Base-by-base conservation (phyloP, 2,113 vertebrate species). In the Sarotherodon lohbergeri region DNA sequence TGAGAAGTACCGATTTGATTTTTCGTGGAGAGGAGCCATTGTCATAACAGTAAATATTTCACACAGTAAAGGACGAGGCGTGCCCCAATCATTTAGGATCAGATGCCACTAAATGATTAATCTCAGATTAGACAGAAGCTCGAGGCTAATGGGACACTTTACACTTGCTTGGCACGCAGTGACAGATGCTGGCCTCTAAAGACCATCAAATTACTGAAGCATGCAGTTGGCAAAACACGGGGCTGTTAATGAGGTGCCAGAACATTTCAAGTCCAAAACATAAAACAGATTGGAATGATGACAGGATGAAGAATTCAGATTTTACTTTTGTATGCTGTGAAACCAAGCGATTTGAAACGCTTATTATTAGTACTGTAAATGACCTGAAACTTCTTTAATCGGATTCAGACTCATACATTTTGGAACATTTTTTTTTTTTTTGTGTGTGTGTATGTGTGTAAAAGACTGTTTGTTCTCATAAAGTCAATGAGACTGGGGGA, bases 31-130 rank as follows among this genome's bases (percentile, higher is more conserved):
- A 43, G 27, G 6, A 52, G 46, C 46, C 27, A 5, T 50, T 52
- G 34, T 81, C 87, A 19, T 81, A 79, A 85, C 32, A 43, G 46
- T 68, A 80, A 83, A 52, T 50, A 39, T 50, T 54, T 76, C 68
- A 80, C 82, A 84, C 83, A 63, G 84, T 17, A 22, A 76, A 90
- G 78, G 85, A 88, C 56, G 79, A 91, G 73, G 59, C 87, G 82
- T 90, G 83, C 50, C 89, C 90, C 79, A 66, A 68, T 92, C 84
- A 83, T 90, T 91, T 85, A 87, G 82, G 84, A 90, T 90, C 88
- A 93, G 87, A 93, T 91, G 71, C 87, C 88, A 84, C 84, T 83
- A 78, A 88, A 83, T 95, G 92, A 95, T 93, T 95, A 92, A 94
- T 93, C 85, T 93, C 52, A 87, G 90, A 91, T 96, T 92, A 95